Percentiles rank a stretch among this genome's conserved stretches.
phyloP scores from a whole-genome alignment of 2,797 vertebrate species.

The Hippopotamyrus pictus region DNA sequence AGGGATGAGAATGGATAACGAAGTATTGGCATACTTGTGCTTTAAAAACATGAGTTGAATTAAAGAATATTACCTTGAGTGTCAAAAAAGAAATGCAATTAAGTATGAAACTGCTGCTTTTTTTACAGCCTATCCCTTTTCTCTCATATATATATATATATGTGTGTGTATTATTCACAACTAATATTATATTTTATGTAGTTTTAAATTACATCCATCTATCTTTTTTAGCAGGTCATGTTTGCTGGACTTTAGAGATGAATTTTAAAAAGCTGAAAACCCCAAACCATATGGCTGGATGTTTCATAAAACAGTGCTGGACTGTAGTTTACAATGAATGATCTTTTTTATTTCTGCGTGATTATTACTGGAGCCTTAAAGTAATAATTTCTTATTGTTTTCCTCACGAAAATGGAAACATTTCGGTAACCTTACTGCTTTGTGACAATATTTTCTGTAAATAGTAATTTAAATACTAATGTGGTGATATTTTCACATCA shows the following conservation, averaged over 20 bases:
- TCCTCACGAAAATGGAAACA: neutral
- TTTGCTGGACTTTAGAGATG: conserved; percentile 47
- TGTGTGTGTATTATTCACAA: conserved; percentile 58
- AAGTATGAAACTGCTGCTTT: neutral
- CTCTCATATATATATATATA: conserved; percentile 32
- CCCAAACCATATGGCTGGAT: conserved; percentile 41
- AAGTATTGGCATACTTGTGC: neutral
- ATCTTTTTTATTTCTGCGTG: conserved; percentile 5
- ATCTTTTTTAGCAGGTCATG: conserved; percentile 50
- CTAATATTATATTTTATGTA: conserved; percentile 58
- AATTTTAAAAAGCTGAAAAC: conserved; percentile 42
- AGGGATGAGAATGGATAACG: neutral
- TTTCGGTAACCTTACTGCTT: neutral
- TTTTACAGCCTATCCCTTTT: neutral
- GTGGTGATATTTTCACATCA: neutral
- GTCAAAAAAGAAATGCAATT: neutral
- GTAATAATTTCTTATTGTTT: conserved; percentile 8
- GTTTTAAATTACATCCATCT: conserved; percentile 64
- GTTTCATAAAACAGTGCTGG: conserved; percentile 51
- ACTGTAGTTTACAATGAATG: conserved; percentile 43
- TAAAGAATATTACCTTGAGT: neutral
- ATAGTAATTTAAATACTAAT: neutral
- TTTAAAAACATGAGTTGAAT: neutral
- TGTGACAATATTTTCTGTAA: neutral
- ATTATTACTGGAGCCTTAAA: neutral